Percentiles rank a stretch among this genome's conserved stretches.
These are phyloP conservation scores for Jaculus jaculus DNA, from an alignment of 2,113 vertebrate species.

Conservation along the genomic window DNA sequence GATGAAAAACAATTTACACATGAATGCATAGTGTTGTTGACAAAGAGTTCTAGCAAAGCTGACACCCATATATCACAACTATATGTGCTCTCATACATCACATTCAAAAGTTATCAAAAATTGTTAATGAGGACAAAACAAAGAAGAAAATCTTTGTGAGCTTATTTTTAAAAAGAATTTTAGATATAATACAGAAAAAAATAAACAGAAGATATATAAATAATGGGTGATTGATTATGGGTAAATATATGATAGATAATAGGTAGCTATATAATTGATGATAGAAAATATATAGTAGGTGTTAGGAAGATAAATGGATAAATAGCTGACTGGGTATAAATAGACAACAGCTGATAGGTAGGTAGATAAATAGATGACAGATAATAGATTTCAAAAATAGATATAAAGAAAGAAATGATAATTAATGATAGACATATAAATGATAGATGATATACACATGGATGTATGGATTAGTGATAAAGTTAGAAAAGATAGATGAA, in stretches of 20 bases:
- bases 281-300: not conserved
- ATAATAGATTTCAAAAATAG: too few species aligned
- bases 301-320: too few species aligned
- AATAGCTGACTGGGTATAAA: too few species aligned
- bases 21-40: not conserved
- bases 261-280: not conserved
- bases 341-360: not conserved
- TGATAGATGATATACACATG: not conserved
- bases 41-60: not conserved
- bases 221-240: too few species aligned
- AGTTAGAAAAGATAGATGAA: too few species aligned
- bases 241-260: too few species aligned
- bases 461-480: too few species aligned
- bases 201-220: not conserved
- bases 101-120: slow-evolving; percentile 14
- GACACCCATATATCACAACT: too few species aligned
- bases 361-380: too few species aligned
- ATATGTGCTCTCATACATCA: not conserved
- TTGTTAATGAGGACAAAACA: not conserved
- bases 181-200: not conserved
- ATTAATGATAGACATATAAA: not conserved
- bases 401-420: too few species aligned
- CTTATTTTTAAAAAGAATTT: not conserved
- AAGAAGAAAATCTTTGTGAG: not conserved
- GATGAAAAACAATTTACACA: not conserved